Conservation (phyloP, 2,888 invertebrate species). For the Arenicola marina region DNA sequence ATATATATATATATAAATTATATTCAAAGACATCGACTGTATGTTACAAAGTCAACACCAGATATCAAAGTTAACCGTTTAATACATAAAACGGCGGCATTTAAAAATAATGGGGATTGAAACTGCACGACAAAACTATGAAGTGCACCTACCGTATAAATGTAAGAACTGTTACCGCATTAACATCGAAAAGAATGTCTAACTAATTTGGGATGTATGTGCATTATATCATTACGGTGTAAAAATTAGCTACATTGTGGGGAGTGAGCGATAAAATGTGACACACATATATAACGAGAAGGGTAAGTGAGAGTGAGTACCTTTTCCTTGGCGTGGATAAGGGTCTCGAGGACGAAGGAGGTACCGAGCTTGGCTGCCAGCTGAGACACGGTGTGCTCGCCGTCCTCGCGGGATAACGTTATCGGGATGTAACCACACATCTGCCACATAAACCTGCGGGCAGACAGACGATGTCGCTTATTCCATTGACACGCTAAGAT, state of each 20-base stretch:
- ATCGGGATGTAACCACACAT: constrained; percentile 92
- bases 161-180: too few species aligned
- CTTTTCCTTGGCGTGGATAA: constrained; percentile 96
- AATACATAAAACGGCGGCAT: too few species aligned
- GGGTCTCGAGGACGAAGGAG: constrained; percentile 93
- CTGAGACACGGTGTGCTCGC: constrained; percentile 74
- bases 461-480: not conserved
- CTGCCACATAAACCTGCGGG: constrained; percentile 88
- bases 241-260: not conserved
- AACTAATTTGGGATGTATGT: too few species aligned
- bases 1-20: too few species aligned
- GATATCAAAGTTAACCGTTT: too few species aligned
- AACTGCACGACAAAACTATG: too few species aligned
- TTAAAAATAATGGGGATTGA: too few species aligned
- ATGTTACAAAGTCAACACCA: too few species aligned
- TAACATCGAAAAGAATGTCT: too few species aligned
- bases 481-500: not conserved
- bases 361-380: constrained; percentile 75
- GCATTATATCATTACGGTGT: not conserved
- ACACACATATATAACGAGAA: too few species aligned
- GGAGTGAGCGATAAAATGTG: not conserved
- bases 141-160: too few species aligned
- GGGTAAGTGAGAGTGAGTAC: constrained; percentile 62
- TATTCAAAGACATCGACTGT: too few species aligned
- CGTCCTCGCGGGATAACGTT: constrained; percentile 72